Base-by-base conservation (phyloP, 2,113 vertebrate genomes). In the Pleuronectes platessa region DNA sequence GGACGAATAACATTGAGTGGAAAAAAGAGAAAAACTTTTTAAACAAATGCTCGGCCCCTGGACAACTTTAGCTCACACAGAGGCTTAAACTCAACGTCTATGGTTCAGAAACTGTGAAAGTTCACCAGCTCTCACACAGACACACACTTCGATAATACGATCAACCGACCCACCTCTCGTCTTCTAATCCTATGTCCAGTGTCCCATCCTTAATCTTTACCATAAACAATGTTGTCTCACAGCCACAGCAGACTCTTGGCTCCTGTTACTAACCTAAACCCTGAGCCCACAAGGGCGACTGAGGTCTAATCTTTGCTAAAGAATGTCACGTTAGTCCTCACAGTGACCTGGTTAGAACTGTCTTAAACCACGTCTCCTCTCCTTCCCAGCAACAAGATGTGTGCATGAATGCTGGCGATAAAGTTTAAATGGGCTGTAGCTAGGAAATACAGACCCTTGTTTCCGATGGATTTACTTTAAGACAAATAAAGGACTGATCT, bases 261-360 rank as follows among this genome's bases (percentile, higher is more conserved):
- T 74, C 61, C 64, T 74, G 68, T 56, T 84, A 21, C 63, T 65
- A 61, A 87, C 74, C 81, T 65, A 64, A 56, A 79, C 47, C 72
- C 49, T 6, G 23, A 80, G 23, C 26, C 37, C 69, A 72, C 56
- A 55, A 61, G 67, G 68, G 24, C 15, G 54, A 31, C 31, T 0
- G 49, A 81, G 79, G 47, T 82, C 72, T 88, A 84, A 88, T 89
- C 84, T 87, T 79, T 51, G 26, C 71, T 40, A 27, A 79, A 84
- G 71, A 82, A 80, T 69, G 62, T 79, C 31, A 21, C 21, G 51
- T 72, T 60, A 81, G 82, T 73, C 59, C 76, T 62, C 18, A 7
- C 21, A 1, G 59, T 71, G 74, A 82, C 76, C 77, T 75, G 2
- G 21, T 81, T n/a, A 61, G 74, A 82, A 56, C 58, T 74, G 40